Percentiles rank a stretch among this genome's conserved stretches.
Conservation (phyloP, 2,113 vertebrate genomes). For the Myotis brandtii region DNA sequence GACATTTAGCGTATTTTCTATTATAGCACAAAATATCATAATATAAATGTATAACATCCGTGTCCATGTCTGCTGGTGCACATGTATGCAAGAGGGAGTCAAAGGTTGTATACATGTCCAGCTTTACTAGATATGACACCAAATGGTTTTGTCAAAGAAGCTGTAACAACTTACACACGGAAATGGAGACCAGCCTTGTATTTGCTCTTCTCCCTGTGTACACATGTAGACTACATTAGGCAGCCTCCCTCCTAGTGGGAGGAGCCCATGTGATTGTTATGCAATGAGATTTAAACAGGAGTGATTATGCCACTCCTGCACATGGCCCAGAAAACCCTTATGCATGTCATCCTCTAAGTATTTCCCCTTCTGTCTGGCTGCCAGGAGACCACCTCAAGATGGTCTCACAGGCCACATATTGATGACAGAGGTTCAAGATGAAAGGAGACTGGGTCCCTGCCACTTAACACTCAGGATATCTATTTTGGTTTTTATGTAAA, state of each 20-base stretch:
- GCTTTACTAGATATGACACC: not conserved
- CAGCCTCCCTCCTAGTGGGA: not conserved
- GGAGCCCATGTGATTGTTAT: not conserved
- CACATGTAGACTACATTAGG: too few species aligned
- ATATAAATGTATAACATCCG: not conserved
- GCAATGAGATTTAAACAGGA: not conserved
- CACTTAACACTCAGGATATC: not conserved
- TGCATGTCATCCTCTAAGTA: not conserved
- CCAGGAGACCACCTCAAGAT: not conserved
- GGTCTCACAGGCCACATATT: not conserved
- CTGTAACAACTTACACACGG: not conserved
- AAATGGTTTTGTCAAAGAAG: not conserved
- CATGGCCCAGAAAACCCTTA: not conserved
- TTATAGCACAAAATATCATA: not conserved
- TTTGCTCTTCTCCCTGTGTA: not conserved
- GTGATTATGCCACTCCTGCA: not conserved
- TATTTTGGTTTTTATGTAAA: conserved; percentile 2
- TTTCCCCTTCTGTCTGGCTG: not conserved
- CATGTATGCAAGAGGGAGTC: not conserved
- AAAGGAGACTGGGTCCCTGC: not conserved
- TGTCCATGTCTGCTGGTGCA: not conserved
- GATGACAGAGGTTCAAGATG: not conserved
- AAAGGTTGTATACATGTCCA: not conserved
- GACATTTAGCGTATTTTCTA: not conserved
- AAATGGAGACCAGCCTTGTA: not conserved